Percentiles rank a stretch among this genome's conserved stretches.
phyloP scores from a whole-genome alignment of 2,113 vertebrate genomes.

The Ptychochromis oligacanthus region DNA sequence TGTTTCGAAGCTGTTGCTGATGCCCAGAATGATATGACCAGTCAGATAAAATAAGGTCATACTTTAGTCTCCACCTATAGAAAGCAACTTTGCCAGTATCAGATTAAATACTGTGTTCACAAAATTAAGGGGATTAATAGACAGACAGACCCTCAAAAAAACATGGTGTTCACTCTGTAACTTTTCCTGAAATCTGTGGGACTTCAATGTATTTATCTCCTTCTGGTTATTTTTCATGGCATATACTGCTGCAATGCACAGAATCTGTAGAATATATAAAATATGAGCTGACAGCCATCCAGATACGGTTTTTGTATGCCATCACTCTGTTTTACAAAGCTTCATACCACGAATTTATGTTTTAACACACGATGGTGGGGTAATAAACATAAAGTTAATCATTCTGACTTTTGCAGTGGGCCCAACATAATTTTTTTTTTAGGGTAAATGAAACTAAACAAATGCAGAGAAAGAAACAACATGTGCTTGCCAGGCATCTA shows the following conservation, averaged over 20 bases:
- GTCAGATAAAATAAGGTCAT: conserved; percentile 3
- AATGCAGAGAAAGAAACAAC: conserved; percentile 31
- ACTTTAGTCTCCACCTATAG: background rate
- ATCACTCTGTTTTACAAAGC: too few species aligned
- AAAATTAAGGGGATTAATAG: background rate
- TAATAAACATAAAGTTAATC: conserved; percentile 27
- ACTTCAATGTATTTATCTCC: background rate
- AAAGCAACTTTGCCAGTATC: background rate
- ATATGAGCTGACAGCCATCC: background rate
- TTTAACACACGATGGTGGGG: background rate
- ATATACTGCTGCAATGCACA: background rate
- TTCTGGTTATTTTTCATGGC: background rate
- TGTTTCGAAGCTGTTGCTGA: background rate
- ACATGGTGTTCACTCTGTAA: background rate
- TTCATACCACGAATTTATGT: background rate
- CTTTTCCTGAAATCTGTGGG: background rate
- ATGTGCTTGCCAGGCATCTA: conserved; percentile 33
- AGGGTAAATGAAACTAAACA: conserved; percentile 17
- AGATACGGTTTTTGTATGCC: background rate
- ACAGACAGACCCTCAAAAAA: conserved; percentile 9
- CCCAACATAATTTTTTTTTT: conserved; percentile 15
- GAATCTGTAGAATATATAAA: background rate
- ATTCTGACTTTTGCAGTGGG: conserved; percentile 14
- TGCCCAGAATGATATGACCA: background rate
- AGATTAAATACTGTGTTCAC: background rate